Base-by-base conservation (phyloP, 2,888 invertebrate genomes). In the Morpho helenor region DNA sequence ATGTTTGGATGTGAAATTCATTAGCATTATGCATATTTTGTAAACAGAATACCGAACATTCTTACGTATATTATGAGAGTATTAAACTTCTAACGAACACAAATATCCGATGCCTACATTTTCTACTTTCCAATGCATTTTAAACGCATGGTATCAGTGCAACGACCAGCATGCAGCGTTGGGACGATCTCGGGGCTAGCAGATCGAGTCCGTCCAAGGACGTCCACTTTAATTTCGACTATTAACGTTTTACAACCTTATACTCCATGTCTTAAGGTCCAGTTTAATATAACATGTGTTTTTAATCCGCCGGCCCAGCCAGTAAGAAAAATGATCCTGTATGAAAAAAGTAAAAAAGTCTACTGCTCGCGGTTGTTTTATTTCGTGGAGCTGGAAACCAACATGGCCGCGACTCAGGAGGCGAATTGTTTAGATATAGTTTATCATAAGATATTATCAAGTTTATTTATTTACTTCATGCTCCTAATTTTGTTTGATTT, bases 181-280 rank as follows among this genome's bases (percentile, higher is more conserved):
- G 87, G 84, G 85, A 83, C 88, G 84, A 82, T 87, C 87, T 87
- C 87, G 84, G 75, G 79, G 76, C 85, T 87, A 87, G 90, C 90
- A 87, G 89, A 89, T 90, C 90, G 87, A 84, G 89, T 90, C 89
- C 89, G 85, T 87, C 82, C 89, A 90, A 90, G 90, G 90, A 89
- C 90, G 87, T 87, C 89, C 87, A 87, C 83, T 89, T 76, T 71
- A 57, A 56, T 66, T 68, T 76, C 80, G 79, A 82, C 77, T 76
- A 75, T 69, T 58, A 60, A 63, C 60, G 60, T 61, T 61, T 64
- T 67, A 63, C 69, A 64, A 80, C 82, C 75, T 75, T 86, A 84
- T 66, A 10, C 0, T 46, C 8, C 52, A 63, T 40, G 22, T 2
- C n/a, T 62, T 64, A 85, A 73, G 70, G 61, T 54, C 64, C 57